Evolutionary conservation across 2,113 vertebrate genomes (phyloP), one percentile per base, ranked within the genome.

Genomic region (Malurus melanocephalus): DNA sequence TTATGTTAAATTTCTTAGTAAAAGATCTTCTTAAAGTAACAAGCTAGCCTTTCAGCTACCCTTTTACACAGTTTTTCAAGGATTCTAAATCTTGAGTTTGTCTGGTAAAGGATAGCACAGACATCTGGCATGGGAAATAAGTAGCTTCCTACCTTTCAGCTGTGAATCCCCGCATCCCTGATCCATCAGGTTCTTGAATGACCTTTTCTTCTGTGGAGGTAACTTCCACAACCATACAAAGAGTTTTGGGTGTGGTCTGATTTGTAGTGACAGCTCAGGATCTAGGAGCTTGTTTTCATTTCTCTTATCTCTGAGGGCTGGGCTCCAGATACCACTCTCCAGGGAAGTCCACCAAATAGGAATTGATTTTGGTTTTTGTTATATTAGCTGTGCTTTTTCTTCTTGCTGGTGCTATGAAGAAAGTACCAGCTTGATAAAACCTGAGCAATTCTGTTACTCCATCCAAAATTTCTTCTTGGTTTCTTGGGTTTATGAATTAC

Each of bases 271-370:
- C 10, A 78, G 16, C 16, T 71, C 33, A 59, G 11, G 32, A 68
- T 43, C 49, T 40, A 61, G 45, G 20, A 59, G 16, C 6, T 16
- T 74, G 2, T 43, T 74, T 74, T 79, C 23, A 17, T 27, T 8
- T 16, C 15, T 80, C 32, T 71, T 46, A 4, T 46, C 4, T 80
- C 33, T 89, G 38, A 59, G 38, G 11, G 17, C 5, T 62, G 22
- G 28, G 4, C 33, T 75, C 21, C 55, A 80, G 40, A 24, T 40
- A 51, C 17, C 17, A 33, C 8, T 18, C 32, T 66, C 51, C 18
- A 8, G 22, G 7, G 21, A 5, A 4, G 15, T 7, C 5, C 8
- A 35, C 8, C 19, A 66, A 66, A 57, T 1, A 2, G 24, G 11
- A 80, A 49, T 13, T 46, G 2, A 2, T 69, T 71, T 74, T 74